Percentiles rank a stretch among this genome's conserved stretches.
phyloP scores from a whole-genome alignment of 2,113 vertebrate species.

The Columba janthina region DNA sequence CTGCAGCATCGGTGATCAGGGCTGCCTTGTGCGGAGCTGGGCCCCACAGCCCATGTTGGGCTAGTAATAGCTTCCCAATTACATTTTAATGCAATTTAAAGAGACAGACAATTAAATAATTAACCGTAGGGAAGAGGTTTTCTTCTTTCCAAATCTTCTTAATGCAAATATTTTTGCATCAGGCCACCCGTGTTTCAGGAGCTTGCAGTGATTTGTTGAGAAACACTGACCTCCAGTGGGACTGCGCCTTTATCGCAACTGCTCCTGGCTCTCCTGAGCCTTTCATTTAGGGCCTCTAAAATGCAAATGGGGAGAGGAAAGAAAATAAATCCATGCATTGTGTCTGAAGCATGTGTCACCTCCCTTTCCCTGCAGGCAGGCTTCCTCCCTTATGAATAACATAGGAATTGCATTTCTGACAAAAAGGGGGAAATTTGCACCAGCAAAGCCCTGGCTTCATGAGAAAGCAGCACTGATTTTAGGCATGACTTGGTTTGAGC shows the following conservation, averaged over 20 bases:
- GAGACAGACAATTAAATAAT: constrained; percentile 46
- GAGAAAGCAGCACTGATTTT: background rate
- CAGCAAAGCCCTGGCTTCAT: background rate
- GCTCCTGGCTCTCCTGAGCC: background rate
- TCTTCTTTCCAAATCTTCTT: background rate
- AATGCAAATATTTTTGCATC: background rate
- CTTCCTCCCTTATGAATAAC: no score
- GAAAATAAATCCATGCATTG: accelerated
- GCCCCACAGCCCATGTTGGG: background rate
- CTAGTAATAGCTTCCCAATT: constrained; percentile 10
- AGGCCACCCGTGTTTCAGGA: constrained; percentile 21
- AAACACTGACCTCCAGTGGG: constrained; percentile 61
- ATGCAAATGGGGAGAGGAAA: no score
- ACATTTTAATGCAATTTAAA: background rate
- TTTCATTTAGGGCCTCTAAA: accelerated
- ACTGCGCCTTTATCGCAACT: background rate
- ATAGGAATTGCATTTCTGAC: accelerated
- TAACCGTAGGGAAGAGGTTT: constrained; percentile 33
- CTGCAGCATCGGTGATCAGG: background rate
- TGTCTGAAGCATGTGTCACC: background rate
- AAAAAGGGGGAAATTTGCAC: background rate
- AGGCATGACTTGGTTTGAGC: accelerated
- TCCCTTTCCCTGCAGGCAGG: background rate
- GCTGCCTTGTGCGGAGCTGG: background rate
- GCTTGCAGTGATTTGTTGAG: background rate